Evolutionary conservation across 2,113 vertebrate species (phyloP).

Genomic region (Corapipo altera): DNA sequence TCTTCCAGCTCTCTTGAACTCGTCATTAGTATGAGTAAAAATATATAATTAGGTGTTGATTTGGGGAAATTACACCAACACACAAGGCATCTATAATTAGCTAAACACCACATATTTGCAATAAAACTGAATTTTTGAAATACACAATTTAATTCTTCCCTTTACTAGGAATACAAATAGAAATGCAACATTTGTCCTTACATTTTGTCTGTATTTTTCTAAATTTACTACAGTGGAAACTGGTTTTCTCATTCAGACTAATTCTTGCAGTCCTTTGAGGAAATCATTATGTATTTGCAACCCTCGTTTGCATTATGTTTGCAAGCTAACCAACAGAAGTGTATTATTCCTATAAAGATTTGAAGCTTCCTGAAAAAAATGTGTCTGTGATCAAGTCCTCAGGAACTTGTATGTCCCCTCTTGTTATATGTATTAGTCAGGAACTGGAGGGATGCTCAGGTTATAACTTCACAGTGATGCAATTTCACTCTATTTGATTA

Average conservation of each 20-base stretch:
- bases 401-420: neutral
- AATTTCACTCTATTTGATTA: neutral
- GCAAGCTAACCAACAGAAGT: neutral
- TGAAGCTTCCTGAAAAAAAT: neutral
- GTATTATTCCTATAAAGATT: neutral
- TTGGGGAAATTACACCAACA: neutral
- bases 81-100: neutral
- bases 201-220: neutral
- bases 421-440: neutral
- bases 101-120: neutral
- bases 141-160: neutral
- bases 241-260: neutral
- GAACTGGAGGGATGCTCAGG: neutral
- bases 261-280: neutral
- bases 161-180: neutral
- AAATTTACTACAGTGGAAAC: neutral
- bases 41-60: neutral
- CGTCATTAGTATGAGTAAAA: neutral
- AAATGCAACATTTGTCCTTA: neutral
- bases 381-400: neutral
- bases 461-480: neutral
- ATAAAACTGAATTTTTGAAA: neutral
- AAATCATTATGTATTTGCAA: neutral
- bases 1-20: neutral
- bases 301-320: rapidly evolving